These are phyloP conservation scores for Prorops nasuta DNA, from an alignment of 1,140 invertebrate genomes.

Conservation along the genomic window DNA sequence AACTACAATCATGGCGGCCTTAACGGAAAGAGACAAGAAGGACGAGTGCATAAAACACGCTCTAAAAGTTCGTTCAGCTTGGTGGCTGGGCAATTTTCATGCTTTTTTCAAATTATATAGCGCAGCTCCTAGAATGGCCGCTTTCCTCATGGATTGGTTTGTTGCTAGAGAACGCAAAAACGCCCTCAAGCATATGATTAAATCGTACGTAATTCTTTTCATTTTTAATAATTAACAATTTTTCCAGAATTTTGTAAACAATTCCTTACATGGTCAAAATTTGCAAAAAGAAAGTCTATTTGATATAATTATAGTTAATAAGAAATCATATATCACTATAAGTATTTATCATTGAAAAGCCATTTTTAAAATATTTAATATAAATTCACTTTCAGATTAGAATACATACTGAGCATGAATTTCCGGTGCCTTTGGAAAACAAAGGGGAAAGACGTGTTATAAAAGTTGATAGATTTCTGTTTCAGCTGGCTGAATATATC, in stretches of 20 bases:
- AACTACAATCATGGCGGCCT: constrained; percentile 80
- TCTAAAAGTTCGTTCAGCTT: constrained; percentile 82
- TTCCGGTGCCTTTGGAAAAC: constrained; percentile 7
- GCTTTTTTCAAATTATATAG: constrained; percentile 89
- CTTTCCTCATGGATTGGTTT: constrained; percentile 97
- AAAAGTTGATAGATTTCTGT: constrained; percentile 46
- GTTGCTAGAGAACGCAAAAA: constrained; percentile 86
- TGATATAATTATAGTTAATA: too few species aligned
- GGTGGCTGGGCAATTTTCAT: constrained; percentile 88
- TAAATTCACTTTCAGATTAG: background rate
- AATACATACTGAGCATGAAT: constrained; percentile 5
- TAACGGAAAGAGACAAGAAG: constrained; percentile 75
- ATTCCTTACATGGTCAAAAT: background rate
- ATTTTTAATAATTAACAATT: constrained; percentile 16
- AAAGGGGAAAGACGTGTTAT: constrained; percentile 2
- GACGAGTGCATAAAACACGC: constrained; percentile 86
- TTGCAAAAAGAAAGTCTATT: too few species aligned
- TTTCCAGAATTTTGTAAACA: background rate
- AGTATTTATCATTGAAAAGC: too few species aligned
- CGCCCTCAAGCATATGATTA: constrained; percentile 87
- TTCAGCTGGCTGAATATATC: constrained; percentile 42
- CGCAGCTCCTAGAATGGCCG: constrained; percentile 89
- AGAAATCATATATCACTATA: too few species aligned
- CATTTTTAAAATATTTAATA: too few species aligned
- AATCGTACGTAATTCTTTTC: constrained; percentile 80